These are phyloP conservation scores for Eudyptes chrysolophus DNA, from an alignment of 2,113 vertebrate species.

Conservation along the genomic window DNA sequence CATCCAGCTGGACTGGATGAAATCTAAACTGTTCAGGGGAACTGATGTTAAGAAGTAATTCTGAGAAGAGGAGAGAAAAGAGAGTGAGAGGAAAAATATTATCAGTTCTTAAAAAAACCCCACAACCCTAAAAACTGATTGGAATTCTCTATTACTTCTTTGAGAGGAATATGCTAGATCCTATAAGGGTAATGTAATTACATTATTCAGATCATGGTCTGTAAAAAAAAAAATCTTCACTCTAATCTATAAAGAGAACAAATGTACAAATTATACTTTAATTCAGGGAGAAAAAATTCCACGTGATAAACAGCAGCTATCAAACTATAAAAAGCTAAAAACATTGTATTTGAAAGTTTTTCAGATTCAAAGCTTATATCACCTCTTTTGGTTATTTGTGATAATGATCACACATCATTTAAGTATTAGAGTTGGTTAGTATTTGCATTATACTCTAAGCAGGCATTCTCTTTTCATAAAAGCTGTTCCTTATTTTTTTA, in stretches of 20 bases:
- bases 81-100: background rate
- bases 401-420: background rate
- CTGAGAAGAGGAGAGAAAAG: background rate
- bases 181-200: background rate
- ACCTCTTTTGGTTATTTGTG: background rate
- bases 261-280: background rate
- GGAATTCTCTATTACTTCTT: background rate
- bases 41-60: slow-evolving; percentile 48
- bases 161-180: background rate
- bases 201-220: background rate
- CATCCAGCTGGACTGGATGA: background rate
- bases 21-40: slow-evolving; percentile 48
- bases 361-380: background rate
- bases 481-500: background rate
- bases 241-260: background rate
- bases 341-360: background rate
- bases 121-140: background rate
- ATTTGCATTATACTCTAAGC: background rate
- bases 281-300: background rate
- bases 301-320: background rate
- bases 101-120: background rate
- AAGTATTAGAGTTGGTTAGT: background rate
- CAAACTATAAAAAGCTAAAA: background rate
- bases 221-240: background rate
- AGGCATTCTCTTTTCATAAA: background rate